phyloP scores from a whole-genome alignment of 2,797 vertebrate genomes.

The Liparis tanakae region DNA sequence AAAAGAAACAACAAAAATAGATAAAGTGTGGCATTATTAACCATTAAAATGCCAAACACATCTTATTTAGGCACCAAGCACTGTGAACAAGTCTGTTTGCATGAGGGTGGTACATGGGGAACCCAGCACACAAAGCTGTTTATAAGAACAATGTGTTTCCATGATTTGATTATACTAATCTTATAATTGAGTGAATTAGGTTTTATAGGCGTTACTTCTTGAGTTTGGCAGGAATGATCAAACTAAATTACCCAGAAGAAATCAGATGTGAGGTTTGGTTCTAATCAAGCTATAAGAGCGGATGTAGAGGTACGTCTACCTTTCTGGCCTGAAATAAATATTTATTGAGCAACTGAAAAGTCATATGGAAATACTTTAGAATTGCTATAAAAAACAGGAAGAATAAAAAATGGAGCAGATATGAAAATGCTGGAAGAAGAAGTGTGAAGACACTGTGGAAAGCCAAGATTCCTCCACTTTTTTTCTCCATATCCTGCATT shows the following conservation, averaged over 20 bases:
- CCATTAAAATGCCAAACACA: not conserved
- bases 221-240: constrained; percentile 12
- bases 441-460: constrained; percentile 21
- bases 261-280: constrained; percentile 23
- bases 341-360: constrained; percentile 10
- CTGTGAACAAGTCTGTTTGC: not conserved
- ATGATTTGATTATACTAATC: constrained; percentile 41
- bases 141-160: constrained; percentile 32
- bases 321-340: constrained; percentile 15
- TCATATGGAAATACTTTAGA: constrained; percentile 9
- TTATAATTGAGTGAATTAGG: constrained; percentile 20
- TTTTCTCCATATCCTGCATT: constrained; percentile 18
- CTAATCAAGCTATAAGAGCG: not conserved
- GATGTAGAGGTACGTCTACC: not conserved
- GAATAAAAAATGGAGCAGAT: not conserved
- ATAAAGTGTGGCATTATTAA: not conserved
- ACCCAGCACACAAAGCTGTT: constrained; percentile 23
- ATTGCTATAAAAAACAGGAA: not conserved
- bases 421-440: not conserved
- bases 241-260: constrained; percentile 16
- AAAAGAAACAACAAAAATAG: not conserved
- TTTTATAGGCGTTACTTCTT: constrained; percentile 36
- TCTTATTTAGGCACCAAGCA: not conserved
- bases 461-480: constrained; percentile 9
- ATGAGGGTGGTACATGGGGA: not conserved